A percentile compares a stretch with the other conserved stretches of the same genome.
These are phyloP conservation scores for Drosophila eohydei DNA, from an alignment of 2,888 invertebrate species.

Conservation along the genomic window DNA sequence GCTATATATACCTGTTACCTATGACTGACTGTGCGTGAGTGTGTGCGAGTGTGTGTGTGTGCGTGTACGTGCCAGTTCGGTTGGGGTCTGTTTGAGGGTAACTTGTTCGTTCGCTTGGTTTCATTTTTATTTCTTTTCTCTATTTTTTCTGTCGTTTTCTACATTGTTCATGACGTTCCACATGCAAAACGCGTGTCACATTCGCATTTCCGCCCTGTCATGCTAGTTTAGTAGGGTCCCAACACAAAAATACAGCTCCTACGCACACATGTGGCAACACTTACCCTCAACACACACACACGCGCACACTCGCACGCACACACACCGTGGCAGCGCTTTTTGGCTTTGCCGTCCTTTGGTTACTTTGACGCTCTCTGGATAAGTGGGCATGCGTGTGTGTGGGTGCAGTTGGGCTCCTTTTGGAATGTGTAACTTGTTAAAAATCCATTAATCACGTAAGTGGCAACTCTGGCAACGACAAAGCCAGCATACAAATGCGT, in stretches of 20 bases:
- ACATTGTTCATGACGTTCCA: slow-evolving; percentile 79
- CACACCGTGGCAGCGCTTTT: slow-evolving; percentile 47
- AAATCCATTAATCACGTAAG: slow-evolving; percentile 83
- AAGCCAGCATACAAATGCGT: slow-evolving; percentile 81
- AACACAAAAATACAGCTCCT: slow-evolving; percentile 24
- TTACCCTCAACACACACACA: slow-evolving; percentile 4
- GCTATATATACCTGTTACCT: slow-evolving; percentile 19
- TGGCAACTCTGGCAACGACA: slow-evolving; percentile 77
- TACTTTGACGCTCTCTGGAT: slow-evolving; percentile 69
- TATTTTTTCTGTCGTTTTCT: slow-evolving; percentile 11
- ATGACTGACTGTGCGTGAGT: slow-evolving; percentile 1
- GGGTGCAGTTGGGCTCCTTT: slow-evolving; percentile 51
- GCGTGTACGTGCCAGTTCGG: slow-evolving; percentile 20
- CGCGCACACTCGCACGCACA: slow-evolving; percentile 27
- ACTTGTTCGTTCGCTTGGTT: slow-evolving; percentile 31
- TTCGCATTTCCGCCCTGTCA: slow-evolving; percentile 80
- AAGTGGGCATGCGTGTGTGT: slow-evolving; percentile 51
- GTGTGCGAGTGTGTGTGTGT: slow-evolving; percentile 3
- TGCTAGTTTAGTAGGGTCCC: slow-evolving; percentile 69
- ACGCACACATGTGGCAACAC: slow-evolving; percentile 34
- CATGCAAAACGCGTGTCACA: slow-evolving; percentile 82
- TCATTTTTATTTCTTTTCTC: slow-evolving; percentile 11
- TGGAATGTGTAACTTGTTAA: slow-evolving; percentile 78
- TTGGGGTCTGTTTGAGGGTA: slow-evolving; percentile 24
- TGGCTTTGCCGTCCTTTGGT: slow-evolving; percentile 70